These are phyloP conservation scores for Amblyteles armatorius DNA, from an alignment of 2,888 invertebrate species.

Conservation along the genomic window DNA sequence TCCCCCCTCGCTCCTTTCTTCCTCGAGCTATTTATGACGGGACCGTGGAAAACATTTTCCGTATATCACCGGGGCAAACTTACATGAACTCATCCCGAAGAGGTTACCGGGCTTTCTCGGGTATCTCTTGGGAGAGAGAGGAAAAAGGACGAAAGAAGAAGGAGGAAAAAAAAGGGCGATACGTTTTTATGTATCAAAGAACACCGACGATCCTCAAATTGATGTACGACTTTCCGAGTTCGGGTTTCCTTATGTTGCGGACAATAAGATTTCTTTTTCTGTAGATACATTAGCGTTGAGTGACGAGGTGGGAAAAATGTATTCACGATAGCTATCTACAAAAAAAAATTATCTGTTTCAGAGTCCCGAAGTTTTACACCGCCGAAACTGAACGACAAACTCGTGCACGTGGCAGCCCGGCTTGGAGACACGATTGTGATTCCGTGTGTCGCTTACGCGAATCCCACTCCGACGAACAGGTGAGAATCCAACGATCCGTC, in stretches of 20 bases:
- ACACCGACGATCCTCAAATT: slow-evolving; percentile 52
- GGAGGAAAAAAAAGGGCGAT: slow-evolving; percentile 42
- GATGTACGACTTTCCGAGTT: slow-evolving; percentile 55
- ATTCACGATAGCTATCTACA: background rate
- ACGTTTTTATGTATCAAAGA: slow-evolving; percentile 44
- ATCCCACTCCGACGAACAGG: slow-evolving; percentile 87
- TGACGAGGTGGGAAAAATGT: background rate
- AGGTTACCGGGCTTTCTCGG: slow-evolving; percentile 59
- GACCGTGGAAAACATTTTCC: slow-evolving; percentile 79
- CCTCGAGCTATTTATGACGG: slow-evolving; percentile 79
- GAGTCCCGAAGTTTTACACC: slow-evolving; percentile 87
- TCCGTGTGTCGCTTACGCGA: slow-evolving; percentile 88
- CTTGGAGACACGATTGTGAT: slow-evolving; percentile 87
- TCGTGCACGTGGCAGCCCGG: slow-evolving; percentile 84
- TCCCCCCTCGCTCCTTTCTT: slow-evolving; percentile 56
- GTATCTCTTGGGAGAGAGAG: slow-evolving; percentile 33
- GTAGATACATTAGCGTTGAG: slow-evolving; percentile 23
- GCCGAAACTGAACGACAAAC: slow-evolving; percentile 87
- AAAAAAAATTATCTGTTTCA: slow-evolving; percentile 73
- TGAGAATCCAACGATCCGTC: slow-evolving; percentile 78
- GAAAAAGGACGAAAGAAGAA: slow-evolving; percentile 12
- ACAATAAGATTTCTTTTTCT: slow-evolving; percentile 37
- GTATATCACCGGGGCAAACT: slow-evolving; percentile 78
- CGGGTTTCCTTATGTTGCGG: slow-evolving; percentile 22
- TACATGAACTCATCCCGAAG: slow-evolving; percentile 74